Evolutionary conservation across 1,140 invertebrate genomes (phyloP), one percentile per base, ranked within the genome.

Genomic region (Dryas iulia): DNA sequence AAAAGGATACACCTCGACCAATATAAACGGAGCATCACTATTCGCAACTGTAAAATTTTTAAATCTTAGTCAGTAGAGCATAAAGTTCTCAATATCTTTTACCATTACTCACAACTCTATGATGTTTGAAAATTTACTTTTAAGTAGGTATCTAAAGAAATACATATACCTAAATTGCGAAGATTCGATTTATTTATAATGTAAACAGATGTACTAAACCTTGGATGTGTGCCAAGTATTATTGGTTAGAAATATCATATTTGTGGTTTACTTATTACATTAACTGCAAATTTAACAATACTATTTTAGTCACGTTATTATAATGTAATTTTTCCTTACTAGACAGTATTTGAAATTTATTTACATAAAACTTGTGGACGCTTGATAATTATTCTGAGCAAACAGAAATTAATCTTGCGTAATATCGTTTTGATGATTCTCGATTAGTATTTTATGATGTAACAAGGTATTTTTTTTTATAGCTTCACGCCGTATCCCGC

Each of bases 171-270:
- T n/a, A 14, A 14, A 14, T 39, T 7, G 35, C 14, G 35, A 39
- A n/a, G n/a, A 18, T 39, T 39, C 1, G n/a, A n/a, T 39, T 39
- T 53, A 58, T 52, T 66, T 66, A 59, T 66, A 59, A 59, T 54
- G 12, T 24, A 53, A 66, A 57, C 58, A 53, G 56, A 59, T 58
- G 31, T 25, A 10, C 28, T 33, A 33, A 66, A 53, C 65, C 57
- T 66, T 66, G 65, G 65, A 59, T 11, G 28, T 24, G 26, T 25
- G 65, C 65, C 65, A 66, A 66, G 53, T 14, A 39, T 12, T 66
- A 66, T 39, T 66, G 57, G 35, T 59, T 33, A 56, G 57, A 24
- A 59, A 67, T 47, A 58, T 47, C n/a, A 67, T 58, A 67, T 66
- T 66, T 52, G 65, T 53, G 35, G 39, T 52, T 67, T 30, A n/a